Base-by-base conservation (phyloP, 2,113 vertebrate genomes). In the Cygnus atratus region DNA sequence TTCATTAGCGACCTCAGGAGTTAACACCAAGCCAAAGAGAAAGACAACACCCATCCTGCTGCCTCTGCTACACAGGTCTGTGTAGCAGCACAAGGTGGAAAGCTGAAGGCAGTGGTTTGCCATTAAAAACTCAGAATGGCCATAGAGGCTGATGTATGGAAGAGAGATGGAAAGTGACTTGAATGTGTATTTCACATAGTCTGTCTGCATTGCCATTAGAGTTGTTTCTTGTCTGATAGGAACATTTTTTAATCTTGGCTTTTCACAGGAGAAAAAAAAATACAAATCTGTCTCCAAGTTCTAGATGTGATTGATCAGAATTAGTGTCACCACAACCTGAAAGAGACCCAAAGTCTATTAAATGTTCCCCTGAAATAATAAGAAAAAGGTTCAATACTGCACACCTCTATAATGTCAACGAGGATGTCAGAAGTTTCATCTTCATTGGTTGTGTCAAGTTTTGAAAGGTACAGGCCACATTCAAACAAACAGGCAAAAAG, bases 401-500 rank as follows among this genome's bases (percentile, higher is more conserved):
- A 25, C 62, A 10, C 46, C 12, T 67, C 85, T 24, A n/a, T 31
- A 83, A 70, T 11, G 10, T 55, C 84, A 67, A 24, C 22, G 43
- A 17, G 29, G n/a, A 76, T 25, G 26, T 33, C 68, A 16, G 39
- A 87, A 81, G 41, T 65, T 93, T 48, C 6, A 37, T 85, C 71
- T 90, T 28, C 31, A 57, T 41, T 5, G 4, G 4, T 78, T 26
- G 3, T 68, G 50, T 75, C 61, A 61, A 26, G 19, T 92, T 88
- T 61, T 44, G 33, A 57, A 62, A 75, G 11, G 13, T 88, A 65
- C 18, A 43, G 52, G 33, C n/a, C 1, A 1, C 44, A 84, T 73
- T 68, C 63, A 91, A 91, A 90, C n/a, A 68, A 79, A 73, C 55
- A 91, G 89, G 87, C n/a, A 68, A 79, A 76, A 89, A 93, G 67